phyloP scores from a whole-genome alignment of 2,113 vertebrate species.

The Chaenogobius annularis region DNA sequence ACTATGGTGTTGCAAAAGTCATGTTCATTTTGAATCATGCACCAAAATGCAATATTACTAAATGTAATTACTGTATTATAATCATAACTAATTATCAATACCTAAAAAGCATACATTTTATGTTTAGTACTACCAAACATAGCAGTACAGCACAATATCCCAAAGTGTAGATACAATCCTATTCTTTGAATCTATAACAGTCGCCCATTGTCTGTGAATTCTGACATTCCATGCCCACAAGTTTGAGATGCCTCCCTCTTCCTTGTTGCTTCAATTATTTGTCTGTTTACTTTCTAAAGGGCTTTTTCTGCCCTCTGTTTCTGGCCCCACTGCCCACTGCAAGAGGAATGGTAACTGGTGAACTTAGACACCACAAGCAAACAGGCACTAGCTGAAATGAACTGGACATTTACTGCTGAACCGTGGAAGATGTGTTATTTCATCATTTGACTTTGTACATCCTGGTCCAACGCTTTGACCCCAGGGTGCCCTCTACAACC shows the following conservation, averaged over 20 bases:
- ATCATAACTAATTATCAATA: background rate
- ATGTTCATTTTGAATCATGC: constrained; percentile 35
- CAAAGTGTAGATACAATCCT: constrained; percentile 63
- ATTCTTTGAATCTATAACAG: constrained; percentile 79
- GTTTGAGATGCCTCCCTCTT: constrained; percentile 89
- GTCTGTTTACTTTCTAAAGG: constrained; percentile 94
- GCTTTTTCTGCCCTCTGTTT: constrained; percentile 80
- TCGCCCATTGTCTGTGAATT: constrained; percentile 74
- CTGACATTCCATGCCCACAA: constrained; percentile 92
- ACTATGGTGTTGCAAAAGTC: background rate
- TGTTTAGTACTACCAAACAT: background rate
- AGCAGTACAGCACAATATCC: constrained; percentile 59
- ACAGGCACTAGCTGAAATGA: constrained; percentile 12
- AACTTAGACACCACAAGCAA: constrained; percentile 17
- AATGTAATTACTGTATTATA: background rate
- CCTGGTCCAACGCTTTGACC: constrained; percentile 59
- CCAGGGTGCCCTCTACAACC: constrained; percentile 51
- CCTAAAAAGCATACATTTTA: background rate
- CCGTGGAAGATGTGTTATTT: constrained; percentile 37
- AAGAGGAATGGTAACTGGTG: constrained; percentile 74
- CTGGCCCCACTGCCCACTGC: constrained; percentile 79
- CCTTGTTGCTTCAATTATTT: constrained; percentile 98
- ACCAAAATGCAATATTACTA: background rate
- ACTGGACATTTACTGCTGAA: constrained; percentile 26
- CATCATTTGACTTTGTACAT: constrained; percentile 56